Conservation (phyloP, 2,797 vertebrate genomes). For the Hippocampus kuda region DNA sequence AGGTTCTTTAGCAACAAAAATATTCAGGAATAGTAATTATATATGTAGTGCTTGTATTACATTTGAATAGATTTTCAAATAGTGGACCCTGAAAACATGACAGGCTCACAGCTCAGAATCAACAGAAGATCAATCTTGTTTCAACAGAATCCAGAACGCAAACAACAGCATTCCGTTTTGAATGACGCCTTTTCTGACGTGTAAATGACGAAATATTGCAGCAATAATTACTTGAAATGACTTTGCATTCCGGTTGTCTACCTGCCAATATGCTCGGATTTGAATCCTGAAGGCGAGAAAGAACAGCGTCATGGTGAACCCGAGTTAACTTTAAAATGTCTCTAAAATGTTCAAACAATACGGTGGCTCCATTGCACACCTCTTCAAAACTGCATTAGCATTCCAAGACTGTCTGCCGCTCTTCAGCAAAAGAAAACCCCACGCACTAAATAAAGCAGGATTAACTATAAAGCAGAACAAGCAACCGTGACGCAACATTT, state of each 20-base stretch:
- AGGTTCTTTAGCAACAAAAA: too few relatives aligned
- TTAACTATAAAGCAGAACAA: background rate
- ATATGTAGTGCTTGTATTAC: too few relatives aligned
- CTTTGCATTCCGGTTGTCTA: background rate
- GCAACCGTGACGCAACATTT: background rate
- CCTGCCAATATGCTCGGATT: background rate
- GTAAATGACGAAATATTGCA: background rate
- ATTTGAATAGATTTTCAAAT: background rate
- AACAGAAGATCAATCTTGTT: background rate
- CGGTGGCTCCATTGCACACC: conserved; percentile 3
- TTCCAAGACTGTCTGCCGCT: background rate
- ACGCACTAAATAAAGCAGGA: background rate
- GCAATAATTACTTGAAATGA: background rate
- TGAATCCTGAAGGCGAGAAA: background rate
- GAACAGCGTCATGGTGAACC: background rate
- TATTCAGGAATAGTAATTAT: too few relatives aligned
- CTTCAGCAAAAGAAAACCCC: conserved; percentile 3
- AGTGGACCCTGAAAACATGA: background rate
- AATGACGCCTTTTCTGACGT: background rate
- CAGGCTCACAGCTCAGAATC: background rate
- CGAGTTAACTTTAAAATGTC: background rate
- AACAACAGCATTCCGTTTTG: background rate
- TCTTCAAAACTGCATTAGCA: conserved; percentile 3
- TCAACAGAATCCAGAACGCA: background rate
- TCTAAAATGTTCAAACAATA: background rate